Conservation (phyloP, 2,797 vertebrate genomes). For the Capromys pilorides region DNA sequence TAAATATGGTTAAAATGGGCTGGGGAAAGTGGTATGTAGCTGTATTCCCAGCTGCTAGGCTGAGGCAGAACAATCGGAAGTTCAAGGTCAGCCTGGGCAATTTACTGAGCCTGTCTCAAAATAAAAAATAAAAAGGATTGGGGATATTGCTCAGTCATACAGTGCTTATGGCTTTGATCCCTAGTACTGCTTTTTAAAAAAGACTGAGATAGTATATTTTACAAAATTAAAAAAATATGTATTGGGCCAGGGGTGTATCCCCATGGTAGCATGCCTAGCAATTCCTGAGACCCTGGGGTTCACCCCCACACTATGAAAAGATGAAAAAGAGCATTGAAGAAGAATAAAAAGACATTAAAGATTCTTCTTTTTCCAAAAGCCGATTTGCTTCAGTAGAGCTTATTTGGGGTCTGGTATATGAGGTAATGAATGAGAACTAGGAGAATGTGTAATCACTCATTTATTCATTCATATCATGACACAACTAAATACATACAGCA, state of each 20-base stretch:
- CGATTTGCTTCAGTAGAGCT: background rate
- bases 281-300: background rate
- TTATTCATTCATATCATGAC: background rate
- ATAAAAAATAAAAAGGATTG: background rate
- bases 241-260: background rate
- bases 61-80: background rate
- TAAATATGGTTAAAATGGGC: background rate
- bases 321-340: background rate
- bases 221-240: background rate
- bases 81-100: background rate
- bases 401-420: background rate
- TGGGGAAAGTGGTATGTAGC: background rate
- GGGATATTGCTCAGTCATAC: background rate
- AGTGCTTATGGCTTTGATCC: background rate
- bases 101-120: background rate
- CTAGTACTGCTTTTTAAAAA: background rate
- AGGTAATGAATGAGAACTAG: background rate
- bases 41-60: background rate
- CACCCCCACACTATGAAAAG: background rate
- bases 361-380: constrained; percentile 18
- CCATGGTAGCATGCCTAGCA: background rate
- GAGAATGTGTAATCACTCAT: background rate
- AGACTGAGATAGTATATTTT: background rate
- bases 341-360: constrained; percentile 9
- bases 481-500: accelerated